A percentile compares a stretch with the other conserved stretches of the same genome.
phyloP scores from a whole-genome alignment of 2,888 invertebrate genomes.

The Eucera pruinosa region DNA sequence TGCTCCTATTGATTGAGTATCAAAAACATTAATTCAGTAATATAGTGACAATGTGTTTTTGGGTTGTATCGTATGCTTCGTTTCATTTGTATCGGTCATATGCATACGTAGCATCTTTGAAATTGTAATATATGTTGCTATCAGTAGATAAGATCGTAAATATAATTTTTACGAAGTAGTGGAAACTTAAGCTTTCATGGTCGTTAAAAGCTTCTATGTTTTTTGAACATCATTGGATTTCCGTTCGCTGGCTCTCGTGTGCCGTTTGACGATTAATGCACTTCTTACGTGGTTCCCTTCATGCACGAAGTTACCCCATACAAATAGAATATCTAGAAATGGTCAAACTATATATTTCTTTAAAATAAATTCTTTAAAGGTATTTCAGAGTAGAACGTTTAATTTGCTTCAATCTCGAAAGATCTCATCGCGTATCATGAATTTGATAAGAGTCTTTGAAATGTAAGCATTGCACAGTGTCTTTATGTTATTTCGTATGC shows the following conservation, averaged over 20 bases:
- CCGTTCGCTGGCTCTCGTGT: constrained; percentile 66
- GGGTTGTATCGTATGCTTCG: not conserved
- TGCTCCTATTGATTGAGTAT: not conserved
- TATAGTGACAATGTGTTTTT: not conserved
- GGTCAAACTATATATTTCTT: not conserved
- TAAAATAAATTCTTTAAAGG: not conserved
- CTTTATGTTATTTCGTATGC: constrained; percentile 6
- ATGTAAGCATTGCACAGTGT: constrained; percentile 8
- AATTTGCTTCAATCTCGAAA: not conserved
- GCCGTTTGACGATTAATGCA: constrained; percentile 58
- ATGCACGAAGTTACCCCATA: not conserved
- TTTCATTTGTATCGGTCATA: not conserved
- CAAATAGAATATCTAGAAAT: constrained; percentile 5
- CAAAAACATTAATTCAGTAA: not conserved
- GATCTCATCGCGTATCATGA: not conserved
- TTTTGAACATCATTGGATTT: constrained; percentile 54
- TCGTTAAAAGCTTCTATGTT: constrained; percentile 15
- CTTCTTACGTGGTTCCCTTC: constrained; percentile 46
- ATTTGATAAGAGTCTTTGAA: not conserved
- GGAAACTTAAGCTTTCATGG: not conserved
- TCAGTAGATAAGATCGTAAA: not conserved
- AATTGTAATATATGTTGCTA: not conserved
- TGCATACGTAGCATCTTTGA: not conserved
- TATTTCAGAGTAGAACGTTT: not conserved
- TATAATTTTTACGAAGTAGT: not conserved